Percentiles rank a stretch among this genome's conserved stretches.
Conservation (phyloP, 2,888 invertebrate species). For the Melinaea menophilus region DNA sequence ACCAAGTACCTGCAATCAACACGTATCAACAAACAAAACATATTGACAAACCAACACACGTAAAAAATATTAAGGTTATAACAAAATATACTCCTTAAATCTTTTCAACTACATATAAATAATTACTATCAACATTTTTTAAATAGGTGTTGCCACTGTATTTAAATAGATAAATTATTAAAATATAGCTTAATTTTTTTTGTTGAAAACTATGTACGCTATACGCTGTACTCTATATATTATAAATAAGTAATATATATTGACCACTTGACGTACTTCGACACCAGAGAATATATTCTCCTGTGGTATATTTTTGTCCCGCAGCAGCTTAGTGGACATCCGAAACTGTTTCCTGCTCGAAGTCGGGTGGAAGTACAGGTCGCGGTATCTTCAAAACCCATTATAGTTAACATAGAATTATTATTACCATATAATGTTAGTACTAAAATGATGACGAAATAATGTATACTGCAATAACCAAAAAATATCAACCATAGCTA, state of each 20-base stretch:
- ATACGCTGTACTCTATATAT: too few relatives aligned
- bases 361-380: constrained; percentile 87
- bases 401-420: neutral
- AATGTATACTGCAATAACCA: too few relatives aligned
- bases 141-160: too few relatives aligned
- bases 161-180: too few relatives aligned
- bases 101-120: too few relatives aligned
- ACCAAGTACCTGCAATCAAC: constrained; percentile 73
- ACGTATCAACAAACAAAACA: constrained; percentile 30
- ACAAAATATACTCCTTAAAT: too few relatives aligned
- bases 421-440: too few relatives aligned
- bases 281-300: constrained; percentile 80
- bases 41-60: constrained; percentile 1
- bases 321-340: constrained; percentile 82
- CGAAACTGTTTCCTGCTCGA: constrained; percentile 86
- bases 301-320: constrained; percentile 79
- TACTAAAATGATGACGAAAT: neutral
- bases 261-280: constrained; percentile 60
- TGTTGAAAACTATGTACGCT: too few relatives aligned
- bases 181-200: too few relatives aligned
- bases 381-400: constrained; percentile 64
- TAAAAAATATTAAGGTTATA: too few relatives aligned
- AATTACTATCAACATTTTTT: too few relatives aligned
- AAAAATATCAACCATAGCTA: constrained; percentile 25
- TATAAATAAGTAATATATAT: constrained; percentile 9